These are phyloP conservation scores for Addax nasomaculatus DNA, from an alignment of 2,113 vertebrate genomes.

Conservation along the genomic window DNA sequence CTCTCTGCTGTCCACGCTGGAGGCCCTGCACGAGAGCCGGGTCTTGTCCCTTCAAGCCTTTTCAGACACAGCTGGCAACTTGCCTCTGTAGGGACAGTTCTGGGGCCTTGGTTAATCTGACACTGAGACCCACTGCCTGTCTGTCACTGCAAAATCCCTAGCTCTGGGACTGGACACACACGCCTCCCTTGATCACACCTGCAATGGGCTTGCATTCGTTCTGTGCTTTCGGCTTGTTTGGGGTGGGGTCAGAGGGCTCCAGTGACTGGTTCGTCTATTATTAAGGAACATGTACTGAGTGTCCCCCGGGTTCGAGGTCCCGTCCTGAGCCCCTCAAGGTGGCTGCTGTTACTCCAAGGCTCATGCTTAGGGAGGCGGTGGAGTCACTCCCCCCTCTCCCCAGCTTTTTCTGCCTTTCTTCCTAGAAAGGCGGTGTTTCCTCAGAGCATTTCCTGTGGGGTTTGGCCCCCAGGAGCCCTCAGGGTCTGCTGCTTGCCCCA, in stretches of 20 bases:
- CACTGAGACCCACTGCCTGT: too few relatives aligned
- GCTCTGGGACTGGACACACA: fast-evolving
- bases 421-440: not conserved
- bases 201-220: fast-evolving
- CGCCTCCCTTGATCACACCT: fast-evolving
- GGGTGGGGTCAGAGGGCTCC: not conserved
- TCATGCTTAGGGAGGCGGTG: not conserved
- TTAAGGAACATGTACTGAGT: fast-evolving
- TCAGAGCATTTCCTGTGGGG: fast-evolving
- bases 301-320: fast-evolving
- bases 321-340: fast-evolving
- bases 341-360: too few relatives aligned
- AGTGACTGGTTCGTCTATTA: not conserved
- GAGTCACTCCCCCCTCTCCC: fast-evolving
- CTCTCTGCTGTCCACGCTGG: not conserved
- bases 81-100: not conserved
- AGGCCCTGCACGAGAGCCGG: fast-evolving
- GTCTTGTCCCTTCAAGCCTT: not conserved
- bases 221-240: not conserved
- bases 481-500: fast-evolving
- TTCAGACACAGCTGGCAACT: not conserved
- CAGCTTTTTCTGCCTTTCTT: not conserved
- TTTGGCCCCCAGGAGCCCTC: too few relatives aligned
- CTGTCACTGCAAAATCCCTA: fast-evolving
- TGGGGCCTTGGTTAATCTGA: not conserved